phyloP scores from a whole-genome alignment of 2,797 vertebrate genomes.

The Cichlasoma orientale region DNA sequence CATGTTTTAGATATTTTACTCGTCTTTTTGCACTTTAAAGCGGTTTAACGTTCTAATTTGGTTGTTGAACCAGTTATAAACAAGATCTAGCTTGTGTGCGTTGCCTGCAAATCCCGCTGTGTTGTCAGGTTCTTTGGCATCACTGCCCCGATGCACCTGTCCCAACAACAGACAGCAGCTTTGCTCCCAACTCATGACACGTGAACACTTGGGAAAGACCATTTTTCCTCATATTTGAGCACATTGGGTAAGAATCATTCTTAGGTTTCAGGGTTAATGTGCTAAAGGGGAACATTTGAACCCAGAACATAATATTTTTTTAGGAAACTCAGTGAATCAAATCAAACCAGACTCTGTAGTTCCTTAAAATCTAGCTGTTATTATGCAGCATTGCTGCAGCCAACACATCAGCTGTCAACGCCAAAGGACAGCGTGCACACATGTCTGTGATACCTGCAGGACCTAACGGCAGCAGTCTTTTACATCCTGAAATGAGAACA shows the following conservation, averaged over 20 bases:
- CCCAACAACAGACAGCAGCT: neutral
- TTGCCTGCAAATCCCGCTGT: neutral
- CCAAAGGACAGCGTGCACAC: neutral
- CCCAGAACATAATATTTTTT: neutral
- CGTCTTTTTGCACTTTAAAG: neutral
- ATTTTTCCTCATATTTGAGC: neutral
- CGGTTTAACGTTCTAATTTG: neutral
- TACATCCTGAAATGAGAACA: neutral
- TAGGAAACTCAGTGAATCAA: neutral
- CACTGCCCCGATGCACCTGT: neutral
- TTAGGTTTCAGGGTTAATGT: neutral
- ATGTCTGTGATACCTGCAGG: neutral
- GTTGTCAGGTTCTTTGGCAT: neutral
- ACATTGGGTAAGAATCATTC: neutral
- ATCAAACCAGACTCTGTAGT: neutral
- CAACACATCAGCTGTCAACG: rapidly evolving
- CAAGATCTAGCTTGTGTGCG: neutral
- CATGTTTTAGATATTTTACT: constrained; percentile 2
- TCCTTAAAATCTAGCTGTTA: neutral
- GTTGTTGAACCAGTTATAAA: neutral
- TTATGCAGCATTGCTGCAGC: rapidly evolving
- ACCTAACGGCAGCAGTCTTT: neutral
- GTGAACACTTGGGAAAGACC: neutral
- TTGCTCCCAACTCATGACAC: neutral
- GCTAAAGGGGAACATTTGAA: rapidly evolving